Base-by-base conservation (phyloP, 2,888 invertebrate species). In the Leucozona laternaria region DNA sequence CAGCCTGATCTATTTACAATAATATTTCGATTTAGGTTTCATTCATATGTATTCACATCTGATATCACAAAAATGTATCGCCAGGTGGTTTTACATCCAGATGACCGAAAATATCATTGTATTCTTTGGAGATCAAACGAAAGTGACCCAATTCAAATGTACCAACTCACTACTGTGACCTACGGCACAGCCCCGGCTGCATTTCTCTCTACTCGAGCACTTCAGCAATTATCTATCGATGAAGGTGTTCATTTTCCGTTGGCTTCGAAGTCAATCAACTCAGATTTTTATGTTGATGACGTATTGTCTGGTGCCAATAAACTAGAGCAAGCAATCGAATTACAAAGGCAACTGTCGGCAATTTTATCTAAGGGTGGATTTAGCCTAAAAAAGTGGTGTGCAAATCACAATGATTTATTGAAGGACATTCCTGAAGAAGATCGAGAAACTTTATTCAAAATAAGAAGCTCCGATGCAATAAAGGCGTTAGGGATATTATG, bases 91-190 rank as follows among this genome's bases (percentile, higher is more conserved):
- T 68, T 31, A 53, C 34, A 60, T 20, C 40, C 20, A 43, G 66
- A 40, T 50, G 17, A n/a, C n/a, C 48, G 72, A 71, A 40, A 76
- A 22, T 82, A 48, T 53, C 81, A 80, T 17, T 78, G 76, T 6
- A 72, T 88, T 62, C 20, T 85, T 17, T 88, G 88, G 88, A 62
- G 78, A 50, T 37, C 66, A 11, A 62, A 77, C 6, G 43, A 53
- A 15, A 70, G 40, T 48, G 79, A 77, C 4, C 25, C 53, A 75
- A 48, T 31, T 87, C 72, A 31, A 82, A 73, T 13, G 75, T 81
- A 2, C 66, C 28, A 6, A 28, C 28, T 28, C 28, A 28, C 28
- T 28, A 28, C 28, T 28, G 28, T 28, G 28, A 28, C 82, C 2
- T 84, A 81, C 45, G 87, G 88, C 3, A 78, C 82, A 10, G 62